A percentile compares a stretch with the other conserved stretches of the same genome.
Evolutionary conservation across 2,888 invertebrate genomes (phyloP).

Genomic region (Drosophila pseudotalamancana): DNA sequence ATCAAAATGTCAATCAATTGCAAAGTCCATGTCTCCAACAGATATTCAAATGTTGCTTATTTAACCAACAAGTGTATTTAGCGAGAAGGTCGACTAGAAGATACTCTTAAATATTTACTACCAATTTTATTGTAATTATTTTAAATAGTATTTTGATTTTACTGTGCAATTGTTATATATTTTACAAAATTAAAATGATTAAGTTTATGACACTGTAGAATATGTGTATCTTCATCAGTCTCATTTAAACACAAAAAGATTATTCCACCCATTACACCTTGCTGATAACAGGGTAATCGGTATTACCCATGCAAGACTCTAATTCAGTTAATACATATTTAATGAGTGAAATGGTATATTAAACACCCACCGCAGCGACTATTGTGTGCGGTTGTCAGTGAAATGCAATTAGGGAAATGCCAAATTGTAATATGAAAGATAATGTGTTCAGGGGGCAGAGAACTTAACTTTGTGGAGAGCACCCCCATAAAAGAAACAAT

Average conservation of each 20-base stretch:
- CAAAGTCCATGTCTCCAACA: not conserved
- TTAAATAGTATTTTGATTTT: not conserved
- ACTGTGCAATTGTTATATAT: too few species aligned
- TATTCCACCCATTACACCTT: too few species aligned
- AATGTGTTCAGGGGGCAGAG: not conserved
- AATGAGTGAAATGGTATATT: conserved; percentile 1
- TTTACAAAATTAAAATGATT: too few species aligned
- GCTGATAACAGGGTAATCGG: not conserved
- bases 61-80: not conserved
- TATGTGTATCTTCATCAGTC: too few species aligned
- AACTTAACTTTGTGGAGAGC: not conserved
- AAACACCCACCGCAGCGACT: not conserved
- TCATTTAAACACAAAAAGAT: too few species aligned
- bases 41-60: not conserved
- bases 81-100: not conserved
- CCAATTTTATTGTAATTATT: too few species aligned
- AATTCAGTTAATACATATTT: conserved; percentile 1
- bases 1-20: conserved; percentile 8
- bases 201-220: too few species aligned
- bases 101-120: not conserved
- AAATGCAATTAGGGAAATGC: conserved; percentile 17
- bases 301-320: not conserved
- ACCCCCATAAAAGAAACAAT: too few species aligned
- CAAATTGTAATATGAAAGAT: not conserved
- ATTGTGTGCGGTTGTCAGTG: not conserved